Evolutionary conservation across 2,113 vertebrate species (phyloP).

Genomic region (Lepidothrix coronata): DNA sequence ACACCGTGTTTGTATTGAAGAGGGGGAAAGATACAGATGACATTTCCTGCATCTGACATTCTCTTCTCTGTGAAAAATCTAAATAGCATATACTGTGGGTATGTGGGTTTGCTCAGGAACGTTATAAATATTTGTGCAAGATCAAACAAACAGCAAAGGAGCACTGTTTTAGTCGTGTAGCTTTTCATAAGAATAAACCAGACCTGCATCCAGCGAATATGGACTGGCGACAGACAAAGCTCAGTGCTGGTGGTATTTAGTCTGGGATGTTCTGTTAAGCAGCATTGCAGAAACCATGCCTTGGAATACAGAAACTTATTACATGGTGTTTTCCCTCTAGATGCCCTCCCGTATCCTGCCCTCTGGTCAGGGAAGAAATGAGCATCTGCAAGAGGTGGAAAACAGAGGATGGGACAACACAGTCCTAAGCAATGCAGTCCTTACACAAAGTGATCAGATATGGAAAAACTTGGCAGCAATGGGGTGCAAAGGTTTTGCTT

Average conservation of each 20-base stretch:
- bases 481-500: background rate
- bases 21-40: background rate
- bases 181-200: background rate
- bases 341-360: background rate
- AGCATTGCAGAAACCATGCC: background rate
- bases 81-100: background rate
- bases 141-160: background rate
- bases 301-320: background rate
- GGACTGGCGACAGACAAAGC: background rate
- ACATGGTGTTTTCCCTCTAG: background rate
- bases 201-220: accelerated
- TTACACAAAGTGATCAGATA: background rate
- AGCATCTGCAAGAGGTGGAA: background rate
- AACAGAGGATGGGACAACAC: background rate
- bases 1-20: background rate
- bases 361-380: background rate
- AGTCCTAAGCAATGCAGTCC: background rate
- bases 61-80: background rate
- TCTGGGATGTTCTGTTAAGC: background rate
- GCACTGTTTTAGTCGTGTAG: background rate
- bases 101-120: background rate
- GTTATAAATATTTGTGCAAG: background rate
- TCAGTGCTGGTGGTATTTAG: background rate
- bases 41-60: background rate
- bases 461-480: background rate